These are phyloP conservation scores for Willisornis vidua DNA, from an alignment of 2,113 vertebrate species.

Conservation along the genomic window DNA sequence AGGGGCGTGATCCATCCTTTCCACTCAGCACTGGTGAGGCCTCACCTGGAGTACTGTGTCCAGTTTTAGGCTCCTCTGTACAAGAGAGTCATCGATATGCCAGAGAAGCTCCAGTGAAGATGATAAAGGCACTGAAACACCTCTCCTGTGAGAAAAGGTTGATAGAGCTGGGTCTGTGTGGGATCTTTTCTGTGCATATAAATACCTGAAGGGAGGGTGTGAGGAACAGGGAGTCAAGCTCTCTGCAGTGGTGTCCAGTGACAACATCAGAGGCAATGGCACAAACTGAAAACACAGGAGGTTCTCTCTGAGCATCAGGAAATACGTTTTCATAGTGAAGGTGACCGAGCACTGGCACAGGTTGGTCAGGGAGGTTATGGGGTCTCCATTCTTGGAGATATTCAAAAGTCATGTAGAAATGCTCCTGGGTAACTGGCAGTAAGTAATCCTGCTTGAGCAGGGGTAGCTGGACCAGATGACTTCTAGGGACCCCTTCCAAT, in stretches of 20 bases:
- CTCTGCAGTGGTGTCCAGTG: neutral
- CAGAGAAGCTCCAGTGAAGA: neutral
- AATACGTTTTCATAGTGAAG: neutral
- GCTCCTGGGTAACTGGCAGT: neutral
- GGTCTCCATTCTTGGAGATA: neutral
- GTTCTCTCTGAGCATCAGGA: neutral
- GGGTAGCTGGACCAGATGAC: neutral
- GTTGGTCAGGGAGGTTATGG: neutral
- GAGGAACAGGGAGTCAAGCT: neutral
- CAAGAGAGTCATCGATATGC: neutral
- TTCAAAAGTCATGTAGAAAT: neutral
- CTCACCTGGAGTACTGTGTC: neutral
- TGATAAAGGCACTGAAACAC: neutral
- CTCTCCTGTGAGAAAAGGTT: neutral
- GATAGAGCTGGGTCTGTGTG: neutral
- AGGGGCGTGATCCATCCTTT: neutral
- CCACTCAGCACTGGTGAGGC: neutral
- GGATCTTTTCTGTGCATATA: neutral
- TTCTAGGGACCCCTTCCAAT: neutral
- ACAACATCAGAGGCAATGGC: neutral
- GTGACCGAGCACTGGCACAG: fast-evolving
- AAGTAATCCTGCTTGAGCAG: neutral
- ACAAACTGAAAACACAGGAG: neutral
- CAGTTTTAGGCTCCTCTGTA: neutral
- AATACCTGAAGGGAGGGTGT: neutral